Evolutionary conservation across 2,797 vertebrate species (phyloP).

Genomic region (Pseudochirops cupreus): DNA sequence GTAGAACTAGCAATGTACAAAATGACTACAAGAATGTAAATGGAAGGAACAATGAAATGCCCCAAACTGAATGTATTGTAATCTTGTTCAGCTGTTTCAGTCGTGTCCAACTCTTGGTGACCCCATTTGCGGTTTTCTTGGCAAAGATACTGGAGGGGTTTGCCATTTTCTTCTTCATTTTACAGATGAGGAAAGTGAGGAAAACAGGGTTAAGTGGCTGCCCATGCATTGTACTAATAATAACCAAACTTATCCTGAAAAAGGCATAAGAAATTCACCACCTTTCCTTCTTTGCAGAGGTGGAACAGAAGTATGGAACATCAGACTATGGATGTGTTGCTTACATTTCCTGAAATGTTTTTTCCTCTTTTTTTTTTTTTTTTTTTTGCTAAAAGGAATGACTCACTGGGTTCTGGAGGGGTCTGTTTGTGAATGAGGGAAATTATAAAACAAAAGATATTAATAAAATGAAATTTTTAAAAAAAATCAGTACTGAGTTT

Average conservation of each 20-base stretch:
- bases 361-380: background rate
- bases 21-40: background rate
- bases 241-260: background rate
- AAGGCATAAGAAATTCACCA: background rate
- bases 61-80: background rate
- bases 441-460: no score
- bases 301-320: background rate
- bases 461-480: background rate
- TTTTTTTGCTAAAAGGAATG: background rate
- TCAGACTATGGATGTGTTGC: background rate
- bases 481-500: background rate
- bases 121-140: background rate
- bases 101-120: background rate
- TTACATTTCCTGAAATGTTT: background rate
- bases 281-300: background rate
- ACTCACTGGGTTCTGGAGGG: background rate
- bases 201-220: background rate
- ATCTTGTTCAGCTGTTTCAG: background rate
- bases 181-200: background rate
- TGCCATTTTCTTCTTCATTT: background rate
- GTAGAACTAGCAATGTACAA: background rate
- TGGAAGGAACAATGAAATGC: background rate
- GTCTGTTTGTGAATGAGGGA: background rate
- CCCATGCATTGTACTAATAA: background rate
- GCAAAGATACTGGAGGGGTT: background rate